phyloP scores from a whole-genome alignment of 2,113 vertebrate genomes.

The Emydura subglobosa region DNA sequence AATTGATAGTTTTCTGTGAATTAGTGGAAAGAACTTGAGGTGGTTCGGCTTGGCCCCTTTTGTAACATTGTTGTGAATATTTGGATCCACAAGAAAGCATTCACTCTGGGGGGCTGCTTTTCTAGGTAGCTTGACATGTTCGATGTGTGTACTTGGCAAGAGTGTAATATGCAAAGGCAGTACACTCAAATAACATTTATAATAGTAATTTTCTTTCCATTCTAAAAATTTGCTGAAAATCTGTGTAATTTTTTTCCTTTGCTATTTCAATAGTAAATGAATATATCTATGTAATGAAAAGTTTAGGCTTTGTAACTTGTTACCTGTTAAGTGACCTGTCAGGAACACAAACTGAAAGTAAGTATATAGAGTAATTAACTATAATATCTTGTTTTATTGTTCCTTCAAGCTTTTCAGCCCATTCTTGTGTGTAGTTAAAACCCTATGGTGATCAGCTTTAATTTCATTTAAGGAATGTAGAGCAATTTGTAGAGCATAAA shows the following conservation, averaged over 20 bases:
- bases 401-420: not conserved
- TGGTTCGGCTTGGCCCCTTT: not conserved
- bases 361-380: not conserved
- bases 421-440: not conserved
- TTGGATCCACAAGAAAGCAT: not conserved
- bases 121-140: not conserved
- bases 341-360: not conserved
- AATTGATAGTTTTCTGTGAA: not conserved
- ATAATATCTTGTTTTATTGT: not conserved
- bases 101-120: not conserved
- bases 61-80: not conserved
- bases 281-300: not conserved
- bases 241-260: not conserved
- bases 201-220: not conserved
- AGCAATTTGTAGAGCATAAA: not conserved
- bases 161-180: fast-evolving
- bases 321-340: not conserved
- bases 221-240: not conserved
- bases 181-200: not conserved
- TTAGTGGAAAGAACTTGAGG: not conserved
- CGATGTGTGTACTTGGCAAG: not conserved
- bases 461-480: not conserved
- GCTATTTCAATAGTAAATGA: not conserved
- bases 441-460: no score
- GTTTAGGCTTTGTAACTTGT: not conserved